These are phyloP conservation scores for Microctonus brassicae DNA, from an alignment of 2,888 invertebrate genomes.

Conservation along the genomic window DNA sequence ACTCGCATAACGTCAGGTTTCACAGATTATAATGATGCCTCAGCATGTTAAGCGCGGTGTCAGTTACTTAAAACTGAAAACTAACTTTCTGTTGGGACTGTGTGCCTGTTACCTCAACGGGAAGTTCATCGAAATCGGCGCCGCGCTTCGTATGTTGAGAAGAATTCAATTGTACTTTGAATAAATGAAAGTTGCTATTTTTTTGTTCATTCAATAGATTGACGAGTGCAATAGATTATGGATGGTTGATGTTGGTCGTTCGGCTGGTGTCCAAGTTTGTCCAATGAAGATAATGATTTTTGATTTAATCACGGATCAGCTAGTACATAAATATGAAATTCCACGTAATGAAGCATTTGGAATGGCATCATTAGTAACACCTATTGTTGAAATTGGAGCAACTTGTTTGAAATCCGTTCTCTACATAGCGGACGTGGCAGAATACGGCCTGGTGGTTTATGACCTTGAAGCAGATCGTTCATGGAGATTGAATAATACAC, in stretches of 20 bases:
- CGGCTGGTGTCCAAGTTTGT: slow-evolving; percentile 54
- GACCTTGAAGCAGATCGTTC: slow-evolving; percentile 57
- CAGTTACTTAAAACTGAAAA: no score
- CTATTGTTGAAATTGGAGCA: slow-evolving; percentile 64
- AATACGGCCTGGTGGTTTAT: slow-evolving; percentile 64
- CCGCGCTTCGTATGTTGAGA: no score
- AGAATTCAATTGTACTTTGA: no score
- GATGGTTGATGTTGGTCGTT: slow-evolving; percentile 66
- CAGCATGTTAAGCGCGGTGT: no score
- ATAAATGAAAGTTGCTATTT: no score
- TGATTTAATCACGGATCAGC: slow-evolving; percentile 63
- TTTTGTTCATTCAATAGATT: slow-evolving; percentile 52
- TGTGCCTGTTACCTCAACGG: no score
- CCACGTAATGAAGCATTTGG: slow-evolving; percentile 60
- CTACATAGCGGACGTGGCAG: slow-evolving; percentile 65
- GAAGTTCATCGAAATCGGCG: no score
- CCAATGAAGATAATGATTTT: slow-evolving; percentile 68
- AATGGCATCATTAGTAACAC: slow-evolving; percentile 61
- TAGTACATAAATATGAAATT: slow-evolving; percentile 62
- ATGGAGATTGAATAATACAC: slow-evolving; percentile 65
- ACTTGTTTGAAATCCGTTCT: slow-evolving; percentile 62
- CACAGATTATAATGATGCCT: no score
- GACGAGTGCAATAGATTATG: slow-evolving; percentile 69
- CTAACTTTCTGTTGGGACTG: no score
- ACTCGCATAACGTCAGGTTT: no score